These are phyloP conservation scores for Yponomeuta cagnagella DNA, from an alignment of 2,888 invertebrate species.

Conservation along the genomic window DNA sequence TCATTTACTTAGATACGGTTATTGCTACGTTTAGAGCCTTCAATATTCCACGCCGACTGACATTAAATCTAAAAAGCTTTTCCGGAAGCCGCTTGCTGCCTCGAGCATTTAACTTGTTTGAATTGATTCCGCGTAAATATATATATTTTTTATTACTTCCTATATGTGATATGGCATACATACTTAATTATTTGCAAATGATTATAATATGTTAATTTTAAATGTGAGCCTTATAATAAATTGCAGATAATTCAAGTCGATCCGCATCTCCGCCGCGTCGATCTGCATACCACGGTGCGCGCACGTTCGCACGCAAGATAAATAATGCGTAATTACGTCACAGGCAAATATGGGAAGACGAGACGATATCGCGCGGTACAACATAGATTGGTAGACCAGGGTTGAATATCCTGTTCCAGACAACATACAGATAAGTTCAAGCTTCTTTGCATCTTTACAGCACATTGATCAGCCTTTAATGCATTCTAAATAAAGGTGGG, in stretches of 20 bases:
- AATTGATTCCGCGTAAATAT: neutral
- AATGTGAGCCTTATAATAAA: constrained; percentile 52
- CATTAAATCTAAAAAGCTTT: neutral
- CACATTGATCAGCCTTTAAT: too few relatives aligned
- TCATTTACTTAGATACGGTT: constrained; percentile 16
- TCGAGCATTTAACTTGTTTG: neutral
- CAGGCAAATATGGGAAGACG: constrained; percentile 4
- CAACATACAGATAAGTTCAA: too few relatives aligned
- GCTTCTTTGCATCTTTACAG: too few relatives aligned
- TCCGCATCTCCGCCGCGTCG: constrained; percentile 34
- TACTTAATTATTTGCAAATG: constrained; percentile 51
- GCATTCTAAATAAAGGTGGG: too few relatives aligned
- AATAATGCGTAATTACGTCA: constrained; percentile 28
- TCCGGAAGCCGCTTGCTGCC: neutral
- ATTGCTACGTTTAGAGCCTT: constrained; percentile 7
- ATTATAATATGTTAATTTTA: constrained; percentile 51
- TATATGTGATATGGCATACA: constrained; percentile 41
- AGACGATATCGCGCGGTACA: neutral
- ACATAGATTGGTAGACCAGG: too few relatives aligned
- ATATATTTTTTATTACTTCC: constrained; percentile 33
- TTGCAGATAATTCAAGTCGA: constrained; percentile 44
- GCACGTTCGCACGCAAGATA: constrained; percentile 37
- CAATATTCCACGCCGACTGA: neutral
- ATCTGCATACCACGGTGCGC: constrained; percentile 23
- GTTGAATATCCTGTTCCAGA: too few relatives aligned